A percentile compares a stretch with the other conserved stretches of the same genome.
phyloP scores from a whole-genome alignment of 2,797 vertebrate genomes.

The Sebastes iracundus region DNA sequence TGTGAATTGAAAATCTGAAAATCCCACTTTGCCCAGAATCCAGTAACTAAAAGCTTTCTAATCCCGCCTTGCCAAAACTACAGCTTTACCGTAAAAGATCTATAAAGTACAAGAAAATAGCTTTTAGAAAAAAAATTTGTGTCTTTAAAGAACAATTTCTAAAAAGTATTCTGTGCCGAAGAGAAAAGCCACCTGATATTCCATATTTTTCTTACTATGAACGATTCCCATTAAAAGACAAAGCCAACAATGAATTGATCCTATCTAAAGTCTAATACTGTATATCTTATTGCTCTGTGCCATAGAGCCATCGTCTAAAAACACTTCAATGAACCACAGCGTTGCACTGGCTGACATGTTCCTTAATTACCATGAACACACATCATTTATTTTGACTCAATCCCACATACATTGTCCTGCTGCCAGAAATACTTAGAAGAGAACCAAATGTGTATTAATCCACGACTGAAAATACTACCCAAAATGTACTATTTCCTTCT shows the following conservation, averaged over 20 bases:
- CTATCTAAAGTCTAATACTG: neutral
- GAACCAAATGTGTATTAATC: neutral
- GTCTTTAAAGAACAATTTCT: neutral
- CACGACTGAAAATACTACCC: too few relatives aligned
- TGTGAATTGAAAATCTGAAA: conserved; percentile 37
- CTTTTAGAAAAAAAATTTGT: neutral
- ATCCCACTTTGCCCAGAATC: conserved; percentile 20
- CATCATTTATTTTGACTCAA: neutral
- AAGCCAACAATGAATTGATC: neutral
- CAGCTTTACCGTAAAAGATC: neutral
- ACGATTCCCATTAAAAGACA: neutral
- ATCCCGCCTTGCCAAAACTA: neutral
- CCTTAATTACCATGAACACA: neutral
- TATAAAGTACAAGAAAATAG: neutral
- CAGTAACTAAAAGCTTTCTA: conserved; percentile 45
- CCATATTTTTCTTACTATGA: neutral
- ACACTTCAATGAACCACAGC: neutral
- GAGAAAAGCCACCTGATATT: neutral
- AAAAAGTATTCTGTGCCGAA: neutral
- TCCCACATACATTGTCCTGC: neutral
- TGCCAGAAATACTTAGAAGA: neutral
- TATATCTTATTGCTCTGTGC: neutral
- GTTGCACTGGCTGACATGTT: neutral
- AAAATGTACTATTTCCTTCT: too few relatives aligned
- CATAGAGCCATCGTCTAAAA: neutral